Conservation (phyloP, 2,797 vertebrate species). For the Typhlichthys eigenmanni region DNA sequence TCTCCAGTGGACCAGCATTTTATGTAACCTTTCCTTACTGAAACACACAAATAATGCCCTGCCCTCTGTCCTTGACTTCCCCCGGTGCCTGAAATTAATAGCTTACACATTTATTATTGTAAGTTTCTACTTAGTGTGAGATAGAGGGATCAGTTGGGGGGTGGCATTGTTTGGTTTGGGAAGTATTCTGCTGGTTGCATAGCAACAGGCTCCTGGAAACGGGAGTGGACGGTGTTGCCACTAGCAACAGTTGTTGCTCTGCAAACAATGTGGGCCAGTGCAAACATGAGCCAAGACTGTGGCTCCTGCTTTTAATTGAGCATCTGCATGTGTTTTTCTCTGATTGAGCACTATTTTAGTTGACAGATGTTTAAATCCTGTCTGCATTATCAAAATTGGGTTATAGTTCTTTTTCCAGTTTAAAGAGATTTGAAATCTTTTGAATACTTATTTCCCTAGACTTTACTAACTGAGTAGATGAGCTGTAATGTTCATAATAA, state of each 20-base stretch:
- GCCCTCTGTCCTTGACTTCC: slow-evolving; percentile 48
- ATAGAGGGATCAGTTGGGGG: slow-evolving; percentile 85
- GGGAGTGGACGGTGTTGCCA: slow-evolving; percentile 89
- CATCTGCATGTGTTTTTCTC: slow-evolving; percentile 91
- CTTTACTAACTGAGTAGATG: slow-evolving; percentile 48
- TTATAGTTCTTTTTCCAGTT: slow-evolving; percentile 23
- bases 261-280: slow-evolving; percentile 93
- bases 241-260: slow-evolving; percentile 94
- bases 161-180: slow-evolving; percentile 98
- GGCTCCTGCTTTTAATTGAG: slow-evolving; percentile 86
- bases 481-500: slow-evolving; percentile 39
- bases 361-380: slow-evolving; percentile 68
- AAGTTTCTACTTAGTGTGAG: slow-evolving; percentile 87
- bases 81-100: slow-evolving; percentile 83
- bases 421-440: slow-evolving; percentile 22
- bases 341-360: slow-evolving; percentile 72
- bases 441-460: slow-evolving; percentile 16
- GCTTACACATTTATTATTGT: slow-evolving; percentile 87
- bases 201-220: slow-evolving; percentile 91
- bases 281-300: slow-evolving; percentile 85
- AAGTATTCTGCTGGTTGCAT: slow-evolving; percentile 90
- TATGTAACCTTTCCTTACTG: slow-evolving; percentile 52
- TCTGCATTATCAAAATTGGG: slow-evolving; percentile 43
- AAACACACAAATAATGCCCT: slow-evolving; percentile 67
- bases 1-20: slow-evolving; percentile 41